phyloP scores from a whole-genome alignment of 1,140 invertebrate species.

The Dermatophagoides farinae region DNA sequence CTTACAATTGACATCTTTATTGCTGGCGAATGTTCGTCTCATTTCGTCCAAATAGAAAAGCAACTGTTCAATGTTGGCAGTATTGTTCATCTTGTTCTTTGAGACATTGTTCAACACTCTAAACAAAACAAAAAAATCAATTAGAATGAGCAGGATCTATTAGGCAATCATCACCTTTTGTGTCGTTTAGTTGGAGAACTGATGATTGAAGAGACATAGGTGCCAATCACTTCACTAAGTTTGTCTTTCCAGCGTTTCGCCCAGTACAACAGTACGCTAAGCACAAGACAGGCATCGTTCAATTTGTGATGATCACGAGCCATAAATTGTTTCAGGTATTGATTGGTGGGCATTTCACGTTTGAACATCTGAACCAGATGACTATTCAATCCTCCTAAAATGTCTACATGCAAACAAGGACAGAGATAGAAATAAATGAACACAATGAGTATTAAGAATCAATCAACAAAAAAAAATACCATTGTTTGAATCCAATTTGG shows the following conservation, averaged over 20 bases:
- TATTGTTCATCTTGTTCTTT: conserved; percentile 15
- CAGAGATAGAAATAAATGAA: not conserved
- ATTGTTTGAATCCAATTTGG: too few species aligned
- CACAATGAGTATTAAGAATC: not conserved
- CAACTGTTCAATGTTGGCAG: conserved; percentile 53
- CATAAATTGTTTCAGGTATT: conserved; percentile 61
- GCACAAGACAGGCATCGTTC: conserved; percentile 44
- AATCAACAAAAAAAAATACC: not conserved
- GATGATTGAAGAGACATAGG: conserved; percentile 29
- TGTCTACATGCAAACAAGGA: conserved; percentile 33
- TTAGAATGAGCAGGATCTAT: not conserved
- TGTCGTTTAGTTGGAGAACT: conserved; percentile 11
- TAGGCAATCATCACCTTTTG: conserved; percentile 7
- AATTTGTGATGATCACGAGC: conserved; percentile 42
- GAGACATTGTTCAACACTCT: not conserved
- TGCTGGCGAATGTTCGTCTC: conserved; percentile 27
- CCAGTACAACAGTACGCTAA: conserved; percentile 75
- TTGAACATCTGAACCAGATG: conserved; percentile 66
- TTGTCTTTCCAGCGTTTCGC: conserved; percentile 73
- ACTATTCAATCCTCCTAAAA: conserved; percentile 72
- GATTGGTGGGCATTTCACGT: conserved; percentile 67
- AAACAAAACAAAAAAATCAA: not conserved
- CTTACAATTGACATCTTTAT: conserved; percentile 24
- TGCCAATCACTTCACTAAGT: conserved; percentile 53
- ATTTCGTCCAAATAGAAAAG: conserved; percentile 77